phyloP scores from a whole-genome alignment of 1,140 invertebrate species.

The Melanaphis sacchari region DNA sequence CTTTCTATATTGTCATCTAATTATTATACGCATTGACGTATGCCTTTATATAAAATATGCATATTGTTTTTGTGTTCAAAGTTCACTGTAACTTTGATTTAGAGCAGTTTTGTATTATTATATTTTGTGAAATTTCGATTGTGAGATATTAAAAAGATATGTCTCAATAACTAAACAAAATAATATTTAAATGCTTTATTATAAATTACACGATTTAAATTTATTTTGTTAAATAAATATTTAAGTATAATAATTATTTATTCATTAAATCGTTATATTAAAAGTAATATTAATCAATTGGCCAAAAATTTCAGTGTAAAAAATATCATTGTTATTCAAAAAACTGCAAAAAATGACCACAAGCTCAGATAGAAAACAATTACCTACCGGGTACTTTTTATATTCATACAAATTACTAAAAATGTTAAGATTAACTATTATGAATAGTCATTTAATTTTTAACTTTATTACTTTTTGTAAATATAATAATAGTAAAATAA shows the following conservation, averaged over 20 bases:
- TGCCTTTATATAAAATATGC: too few species aligned
- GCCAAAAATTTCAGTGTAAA: background rate
- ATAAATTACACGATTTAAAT: background rate
- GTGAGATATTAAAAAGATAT: background rate
- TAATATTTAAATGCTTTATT: background rate
- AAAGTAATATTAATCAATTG: too few species aligned
- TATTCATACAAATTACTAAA: background rate
- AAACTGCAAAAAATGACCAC: background rate
- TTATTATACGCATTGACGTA: too few species aligned
- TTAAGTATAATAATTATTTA: background rate
- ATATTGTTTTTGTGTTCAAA: background rate
- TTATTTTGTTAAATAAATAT: background rate
- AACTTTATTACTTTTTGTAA: background rate
- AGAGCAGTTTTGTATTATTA: background rate
- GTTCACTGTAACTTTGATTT: background rate
- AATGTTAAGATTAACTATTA: background rate
- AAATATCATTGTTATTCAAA: background rate
- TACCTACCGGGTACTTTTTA: background rate
- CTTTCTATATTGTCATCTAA: background rate
- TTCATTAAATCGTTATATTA: background rate
- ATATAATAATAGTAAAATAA: background rate
- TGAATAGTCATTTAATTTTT: background rate
- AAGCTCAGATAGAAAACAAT: background rate
- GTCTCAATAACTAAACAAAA: background rate
- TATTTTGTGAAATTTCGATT: background rate